These are phyloP conservation scores for Ceramica pisi DNA, from an alignment of 2,888 invertebrate genomes.

Conservation along the genomic window DNA sequence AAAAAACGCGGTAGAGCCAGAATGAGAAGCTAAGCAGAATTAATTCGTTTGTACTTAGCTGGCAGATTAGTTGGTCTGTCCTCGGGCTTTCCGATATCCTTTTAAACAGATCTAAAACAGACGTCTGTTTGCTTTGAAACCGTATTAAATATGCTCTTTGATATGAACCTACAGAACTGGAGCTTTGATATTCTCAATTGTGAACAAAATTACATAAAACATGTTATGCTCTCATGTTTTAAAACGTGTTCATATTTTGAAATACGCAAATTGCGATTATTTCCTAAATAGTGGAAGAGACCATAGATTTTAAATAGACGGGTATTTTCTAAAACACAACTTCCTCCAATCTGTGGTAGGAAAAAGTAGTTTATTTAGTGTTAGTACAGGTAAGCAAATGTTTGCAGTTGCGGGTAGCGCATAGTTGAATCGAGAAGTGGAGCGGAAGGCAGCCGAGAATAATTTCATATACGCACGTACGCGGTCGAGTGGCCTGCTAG, in stretches of 20 bases:
- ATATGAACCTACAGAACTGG: constrained; percentile 1
- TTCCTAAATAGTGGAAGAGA: not conserved
- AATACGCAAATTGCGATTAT: not conserved
- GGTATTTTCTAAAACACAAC: not conserved
- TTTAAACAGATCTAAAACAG: constrained; percentile 41
- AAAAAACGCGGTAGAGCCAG: not conserved
- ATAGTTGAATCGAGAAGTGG: constrained; percentile 57
- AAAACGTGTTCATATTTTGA: not conserved
- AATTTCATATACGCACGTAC: constrained; percentile 66
- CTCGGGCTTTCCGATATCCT: constrained; percentile 31
- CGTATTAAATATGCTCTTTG: constrained; percentile 45
- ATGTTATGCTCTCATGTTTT: not conserved
- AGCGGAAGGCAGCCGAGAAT: constrained; percentile 58
- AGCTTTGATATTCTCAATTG: constrained; percentile 38
- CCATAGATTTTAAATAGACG: not conserved
- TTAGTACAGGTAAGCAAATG: constrained; percentile 31
- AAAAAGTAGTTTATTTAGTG: constrained; percentile 24
- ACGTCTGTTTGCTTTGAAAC: constrained; percentile 34
- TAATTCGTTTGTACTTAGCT: constrained; percentile 31
- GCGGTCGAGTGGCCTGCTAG: constrained; percentile 51
- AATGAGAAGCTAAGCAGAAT: constrained; percentile 15
- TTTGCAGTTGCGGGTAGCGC: constrained; percentile 35
- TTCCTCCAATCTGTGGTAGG: constrained; percentile 1
- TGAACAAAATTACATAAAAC: constrained; percentile 9
- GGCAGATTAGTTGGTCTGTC: constrained; percentile 31